phyloP scores from a whole-genome alignment of 2,888 invertebrate genomes.

The Campoplex nolae region DNA sequence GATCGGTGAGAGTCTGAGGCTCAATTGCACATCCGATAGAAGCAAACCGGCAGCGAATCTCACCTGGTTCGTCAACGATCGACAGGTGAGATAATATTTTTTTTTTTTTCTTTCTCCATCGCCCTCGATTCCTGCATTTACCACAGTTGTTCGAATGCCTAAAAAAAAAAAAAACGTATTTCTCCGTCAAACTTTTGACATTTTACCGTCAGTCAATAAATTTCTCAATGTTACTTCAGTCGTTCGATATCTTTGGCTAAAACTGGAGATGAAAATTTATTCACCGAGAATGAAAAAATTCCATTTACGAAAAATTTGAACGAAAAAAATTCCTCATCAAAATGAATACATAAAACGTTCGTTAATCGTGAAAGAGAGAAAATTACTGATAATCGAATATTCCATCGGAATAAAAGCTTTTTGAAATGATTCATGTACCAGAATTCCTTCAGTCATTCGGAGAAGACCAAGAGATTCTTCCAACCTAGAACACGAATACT shows the following conservation, averaged over 20 bases:
- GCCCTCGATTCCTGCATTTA: neutral
- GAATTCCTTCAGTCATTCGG: neutral
- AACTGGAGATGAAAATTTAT: neutral
- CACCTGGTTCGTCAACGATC: constrained; percentile 83
- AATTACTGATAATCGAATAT: neutral
- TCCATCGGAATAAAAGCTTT: neutral
- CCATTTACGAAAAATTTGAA: neutral
- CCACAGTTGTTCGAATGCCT: neutral
- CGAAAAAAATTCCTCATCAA: neutral
- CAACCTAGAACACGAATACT: neutral
- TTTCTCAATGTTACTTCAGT: neutral
- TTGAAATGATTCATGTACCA: neutral
- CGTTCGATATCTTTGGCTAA: neutral
- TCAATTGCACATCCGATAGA: constrained; percentile 81
- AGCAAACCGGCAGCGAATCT: constrained; percentile 83
- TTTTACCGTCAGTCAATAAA: neutral
- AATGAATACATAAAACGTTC: neutral
- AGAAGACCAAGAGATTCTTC: neutral
- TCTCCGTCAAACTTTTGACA: neutral
- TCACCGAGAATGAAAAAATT: neutral
- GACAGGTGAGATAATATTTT: constrained; percentile 76
- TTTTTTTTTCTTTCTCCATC: neutral
- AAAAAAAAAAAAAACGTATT: neutral
- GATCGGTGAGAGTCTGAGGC: constrained; percentile 78
- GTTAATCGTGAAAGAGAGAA: neutral